phyloP scores from a whole-genome alignment of 2,797 vertebrate genomes.

The Acipenser transmontanus region DNA sequence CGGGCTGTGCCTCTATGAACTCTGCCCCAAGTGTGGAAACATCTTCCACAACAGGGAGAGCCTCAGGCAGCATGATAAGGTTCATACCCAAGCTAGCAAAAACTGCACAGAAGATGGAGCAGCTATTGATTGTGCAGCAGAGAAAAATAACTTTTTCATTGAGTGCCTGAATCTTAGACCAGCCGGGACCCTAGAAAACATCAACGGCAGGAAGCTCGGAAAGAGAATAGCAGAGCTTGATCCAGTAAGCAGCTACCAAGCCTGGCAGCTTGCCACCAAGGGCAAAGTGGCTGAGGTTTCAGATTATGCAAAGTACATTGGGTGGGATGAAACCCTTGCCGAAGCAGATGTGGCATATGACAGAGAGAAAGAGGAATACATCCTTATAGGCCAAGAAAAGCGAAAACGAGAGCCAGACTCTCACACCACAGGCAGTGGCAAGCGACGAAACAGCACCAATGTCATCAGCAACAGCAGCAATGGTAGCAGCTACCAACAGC shows the following conservation, averaged over 20 bases:
- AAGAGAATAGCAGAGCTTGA: constrained; percentile 81
- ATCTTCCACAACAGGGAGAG: constrained; percentile 84
- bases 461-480: too few relatives aligned
- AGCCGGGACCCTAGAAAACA: constrained; percentile 38
- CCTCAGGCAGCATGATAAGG: constrained; percentile 73
- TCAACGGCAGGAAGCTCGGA: constrained; percentile 47
- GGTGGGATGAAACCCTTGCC: constrained; percentile 69
- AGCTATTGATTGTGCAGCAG: constrained; percentile 38
- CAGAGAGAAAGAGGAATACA: constrained; percentile 76
- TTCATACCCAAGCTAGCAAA: constrained; percentile 58
- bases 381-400: constrained; percentile 75
- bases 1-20: constrained; percentile 68
- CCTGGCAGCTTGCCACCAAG: constrained; percentile 88
- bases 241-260: constrained; percentile 89
- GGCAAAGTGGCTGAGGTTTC: constrained; percentile 80
- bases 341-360: constrained; percentile 74
- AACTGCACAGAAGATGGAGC: constrained; percentile 25
- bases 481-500: constrained; percentile 20
- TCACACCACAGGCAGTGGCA: constrained; percentile 33
- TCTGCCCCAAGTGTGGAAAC: constrained; percentile 90
- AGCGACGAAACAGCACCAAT: too few relatives aligned
- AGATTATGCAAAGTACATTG: constrained; percentile 71
- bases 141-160: constrained; percentile 70
- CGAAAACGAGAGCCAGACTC: constrained; percentile 70
- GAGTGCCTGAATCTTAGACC: constrained; percentile 73